Evolutionary conservation across 2,113 vertebrate species (phyloP).

Genomic region (Cebidichthys violaceus): DNA sequence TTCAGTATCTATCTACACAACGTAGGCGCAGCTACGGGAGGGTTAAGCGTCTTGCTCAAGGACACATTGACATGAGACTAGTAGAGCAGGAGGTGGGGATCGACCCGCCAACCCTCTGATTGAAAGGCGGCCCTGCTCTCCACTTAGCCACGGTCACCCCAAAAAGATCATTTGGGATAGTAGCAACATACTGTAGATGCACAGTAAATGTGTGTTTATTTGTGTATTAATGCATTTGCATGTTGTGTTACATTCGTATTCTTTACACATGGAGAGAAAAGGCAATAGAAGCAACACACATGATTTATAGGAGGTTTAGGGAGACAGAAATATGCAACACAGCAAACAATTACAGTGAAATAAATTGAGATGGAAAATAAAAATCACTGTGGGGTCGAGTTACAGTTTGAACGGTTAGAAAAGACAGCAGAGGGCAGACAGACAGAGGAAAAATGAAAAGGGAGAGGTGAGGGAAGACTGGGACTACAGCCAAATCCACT

Average conservation of each 20-base stretch:
- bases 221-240: background rate
- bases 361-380: constrained; percentile 12
- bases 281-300: background rate
- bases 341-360: constrained; percentile 18
- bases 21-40: too few species aligned
- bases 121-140: too few species aligned
- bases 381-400: background rate
- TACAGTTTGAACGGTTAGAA: constrained; percentile 27
- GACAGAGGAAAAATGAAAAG: constrained; percentile 34
- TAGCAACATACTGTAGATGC: background rate
- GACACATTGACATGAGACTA: too few species aligned
- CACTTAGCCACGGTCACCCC: too few species aligned
- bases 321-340: background rate
- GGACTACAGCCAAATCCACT: constrained; percentile 61
- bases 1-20: too few species aligned
- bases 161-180: background rate
- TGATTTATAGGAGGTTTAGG: background rate
- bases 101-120: too few species aligned
- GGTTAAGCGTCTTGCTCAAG: too few species aligned
- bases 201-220: background rate
- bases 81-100: too few species aligned
- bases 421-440: constrained; percentile 56
- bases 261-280: background rate
- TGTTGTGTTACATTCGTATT: background rate
- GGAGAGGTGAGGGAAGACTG: constrained; percentile 20